These are phyloP conservation scores for Macaria notata DNA, from an alignment of 2,888 invertebrate genomes.

Conservation along the genomic window DNA sequence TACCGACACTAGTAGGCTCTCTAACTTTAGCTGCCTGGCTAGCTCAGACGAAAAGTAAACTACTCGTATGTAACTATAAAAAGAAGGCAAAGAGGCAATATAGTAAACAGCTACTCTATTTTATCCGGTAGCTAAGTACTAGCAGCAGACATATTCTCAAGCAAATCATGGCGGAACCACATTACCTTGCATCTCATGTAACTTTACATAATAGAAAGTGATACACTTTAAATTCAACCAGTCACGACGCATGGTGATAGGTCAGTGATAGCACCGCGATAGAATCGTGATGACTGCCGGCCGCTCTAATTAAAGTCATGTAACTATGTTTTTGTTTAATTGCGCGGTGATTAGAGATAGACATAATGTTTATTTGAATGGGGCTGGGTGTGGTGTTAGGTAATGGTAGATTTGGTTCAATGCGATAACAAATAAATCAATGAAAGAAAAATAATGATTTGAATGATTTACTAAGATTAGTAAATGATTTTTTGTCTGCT, in stretches of 20 bases:
- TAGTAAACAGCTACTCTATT: no score
- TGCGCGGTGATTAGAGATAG: slow-evolving; percentile 8
- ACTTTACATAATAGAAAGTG: slow-evolving; percentile 65
- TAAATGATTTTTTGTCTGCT: no score
- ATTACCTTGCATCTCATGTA: slow-evolving; percentile 25
- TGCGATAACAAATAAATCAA: no score
- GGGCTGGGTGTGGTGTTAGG: background rate
- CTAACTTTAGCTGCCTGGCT: no score
- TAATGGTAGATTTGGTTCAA: background rate
- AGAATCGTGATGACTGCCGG: slow-evolving; percentile 45
- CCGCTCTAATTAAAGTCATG: slow-evolving; percentile 33
- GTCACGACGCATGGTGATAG: slow-evolving; percentile 53
- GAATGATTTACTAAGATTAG: no score
- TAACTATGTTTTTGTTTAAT: slow-evolving; percentile 19
- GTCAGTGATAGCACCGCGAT: slow-evolving; percentile 38
- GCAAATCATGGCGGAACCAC: slow-evolving; percentile 5
- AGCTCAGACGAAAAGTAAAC: no score
- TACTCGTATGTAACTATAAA: no score
- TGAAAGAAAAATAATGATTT: no score
- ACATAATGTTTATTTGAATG: slow-evolving; percentile 4
- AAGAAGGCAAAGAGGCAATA: no score
- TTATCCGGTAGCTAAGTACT: no score
- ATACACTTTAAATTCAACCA: slow-evolving; percentile 54
- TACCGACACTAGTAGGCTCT: no score
- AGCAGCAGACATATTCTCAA: no score